phyloP scores from a whole-genome alignment of 1,140 invertebrate genomes.

The Drosophila cardini region DNA sequence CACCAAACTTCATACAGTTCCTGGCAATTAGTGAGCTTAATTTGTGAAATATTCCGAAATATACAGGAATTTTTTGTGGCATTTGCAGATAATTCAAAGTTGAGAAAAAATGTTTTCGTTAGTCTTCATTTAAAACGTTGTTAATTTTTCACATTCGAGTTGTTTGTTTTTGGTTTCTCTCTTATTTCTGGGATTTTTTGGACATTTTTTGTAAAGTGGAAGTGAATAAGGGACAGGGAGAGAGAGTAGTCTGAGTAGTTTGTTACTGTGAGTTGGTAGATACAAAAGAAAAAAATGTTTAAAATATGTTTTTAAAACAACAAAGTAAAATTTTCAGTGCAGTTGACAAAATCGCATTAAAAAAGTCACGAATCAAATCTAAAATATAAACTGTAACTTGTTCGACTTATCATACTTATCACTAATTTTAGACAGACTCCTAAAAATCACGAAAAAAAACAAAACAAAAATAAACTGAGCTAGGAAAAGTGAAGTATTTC shows the following conservation, averaged over 20 bases:
- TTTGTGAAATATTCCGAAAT: conserved; percentile 11
- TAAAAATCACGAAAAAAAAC: background rate
- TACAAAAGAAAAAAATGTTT: too few relatives aligned
- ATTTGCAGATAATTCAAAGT: background rate
- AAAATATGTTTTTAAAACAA: too few relatives aligned
- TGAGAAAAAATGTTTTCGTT: background rate
- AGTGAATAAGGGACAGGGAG: too few relatives aligned
- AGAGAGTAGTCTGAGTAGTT: background rate
- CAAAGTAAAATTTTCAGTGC: too few relatives aligned
- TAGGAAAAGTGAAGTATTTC: too few relatives aligned
- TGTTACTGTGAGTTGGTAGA: too few relatives aligned
- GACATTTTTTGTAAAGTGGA: background rate
- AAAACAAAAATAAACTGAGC: too few relatives aligned
- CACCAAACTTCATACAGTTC: background rate
- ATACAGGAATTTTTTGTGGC: background rate
- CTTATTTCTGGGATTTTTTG: background rate
- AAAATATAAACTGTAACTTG: background rate
- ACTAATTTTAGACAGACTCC: background rate
- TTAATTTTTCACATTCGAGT: conserved; percentile 5
- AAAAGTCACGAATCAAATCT: too few relatives aligned
- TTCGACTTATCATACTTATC: too few relatives aligned
- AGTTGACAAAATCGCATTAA: too few relatives aligned
- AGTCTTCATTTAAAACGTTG: conserved; percentile 13
- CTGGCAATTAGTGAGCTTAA: conserved; percentile 16
- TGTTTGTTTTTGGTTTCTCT: background rate